Evolutionary conservation across 1,140 invertebrate genomes (phyloP), one percentile per base, ranked within the genome.

Genomic region (Rhynchophorus ferrugineus): DNA sequence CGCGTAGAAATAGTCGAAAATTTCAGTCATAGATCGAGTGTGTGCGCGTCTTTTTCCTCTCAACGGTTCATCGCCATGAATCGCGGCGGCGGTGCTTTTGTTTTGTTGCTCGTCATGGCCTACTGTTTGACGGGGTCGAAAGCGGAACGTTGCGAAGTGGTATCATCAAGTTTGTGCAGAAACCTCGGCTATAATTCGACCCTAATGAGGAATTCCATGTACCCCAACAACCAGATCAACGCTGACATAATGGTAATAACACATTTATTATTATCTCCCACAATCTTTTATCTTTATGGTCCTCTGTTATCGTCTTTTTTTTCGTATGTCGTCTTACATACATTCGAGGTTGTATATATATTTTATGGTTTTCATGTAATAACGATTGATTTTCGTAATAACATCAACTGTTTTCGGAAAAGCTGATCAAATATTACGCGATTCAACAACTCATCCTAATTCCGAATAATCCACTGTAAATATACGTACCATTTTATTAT

Each of bases 121-220:
- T 44, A 29, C 36, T 50, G 17, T 2, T 7, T 43, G 9, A 2
- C 33, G 36, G 24, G 9, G 22, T 37, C 39, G 1, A 19, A 6
- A 17, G 37, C 42, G 14, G 47, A 58, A 24, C 76, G 85, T 69
- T 94, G 90, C 71, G 86, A 92, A 70, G 78, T 77, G 56, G 88
- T 93, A 48, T 79, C 75, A 21, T 82, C 90, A 21, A 81, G 87
- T 8, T 76, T 89, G 69, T 93, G 90, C 65, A 78, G 84, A 64
- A 83, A 87, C 59, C 72, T 92, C 57, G 81, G 84, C 58, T 94
- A 92, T 73, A 93, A 91, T 71, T 80, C 85, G 70, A 94, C 90
- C 7, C 77, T 82, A n/a, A 86, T 91, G 84, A 89, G 87, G 29
- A 91, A 91, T 70, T 77, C 85, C 39, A 79, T 88, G 72, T 84